These are phyloP conservation scores for Rhynchomys soricoides DNA, from an alignment of 2,113 vertebrate species.

Conservation along the genomic window DNA sequence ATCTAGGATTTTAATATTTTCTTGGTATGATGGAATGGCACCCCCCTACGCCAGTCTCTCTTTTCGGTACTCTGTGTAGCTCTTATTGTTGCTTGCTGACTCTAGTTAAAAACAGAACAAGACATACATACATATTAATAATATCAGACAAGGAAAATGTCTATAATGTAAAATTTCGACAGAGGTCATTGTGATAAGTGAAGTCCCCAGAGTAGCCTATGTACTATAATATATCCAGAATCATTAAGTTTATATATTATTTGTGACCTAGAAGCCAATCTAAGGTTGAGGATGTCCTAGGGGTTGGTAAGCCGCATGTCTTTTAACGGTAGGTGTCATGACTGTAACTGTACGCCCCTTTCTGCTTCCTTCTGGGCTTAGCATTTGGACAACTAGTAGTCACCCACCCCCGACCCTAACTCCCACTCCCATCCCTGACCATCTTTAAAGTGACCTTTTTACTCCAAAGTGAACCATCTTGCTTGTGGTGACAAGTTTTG, in stretches of 20 bases:
- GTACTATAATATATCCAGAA: not conserved
- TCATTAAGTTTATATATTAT: not conserved
- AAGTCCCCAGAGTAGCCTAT: not conserved
- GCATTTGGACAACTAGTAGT: not conserved
- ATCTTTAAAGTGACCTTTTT: not conserved
- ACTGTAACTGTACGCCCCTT: not conserved
- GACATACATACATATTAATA: not conserved
- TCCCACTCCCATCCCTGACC: too few species aligned
- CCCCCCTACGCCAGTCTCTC: too few species aligned
- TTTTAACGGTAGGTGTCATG: too few species aligned
- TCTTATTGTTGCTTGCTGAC: not conserved
- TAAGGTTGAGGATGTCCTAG: not conserved
- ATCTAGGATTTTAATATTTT: conserved; percentile 13
- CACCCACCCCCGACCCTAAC: not conserved
- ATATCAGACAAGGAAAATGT: not conserved
- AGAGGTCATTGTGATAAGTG: not conserved
- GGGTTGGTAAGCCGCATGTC: not conserved
- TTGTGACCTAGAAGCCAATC: not conserved
- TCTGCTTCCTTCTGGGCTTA: not conserved
- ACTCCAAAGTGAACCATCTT: not conserved
- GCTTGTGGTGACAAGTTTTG: not conserved
- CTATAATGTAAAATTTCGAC: not conserved
- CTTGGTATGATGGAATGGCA: not conserved
- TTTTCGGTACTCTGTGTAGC: not conserved
- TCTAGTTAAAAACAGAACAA: not conserved